Evolutionary conservation across 2,888 invertebrate species (phyloP), one percentile per base, ranked within the genome.

Genomic region (Cheilosia vernalis): DNA sequence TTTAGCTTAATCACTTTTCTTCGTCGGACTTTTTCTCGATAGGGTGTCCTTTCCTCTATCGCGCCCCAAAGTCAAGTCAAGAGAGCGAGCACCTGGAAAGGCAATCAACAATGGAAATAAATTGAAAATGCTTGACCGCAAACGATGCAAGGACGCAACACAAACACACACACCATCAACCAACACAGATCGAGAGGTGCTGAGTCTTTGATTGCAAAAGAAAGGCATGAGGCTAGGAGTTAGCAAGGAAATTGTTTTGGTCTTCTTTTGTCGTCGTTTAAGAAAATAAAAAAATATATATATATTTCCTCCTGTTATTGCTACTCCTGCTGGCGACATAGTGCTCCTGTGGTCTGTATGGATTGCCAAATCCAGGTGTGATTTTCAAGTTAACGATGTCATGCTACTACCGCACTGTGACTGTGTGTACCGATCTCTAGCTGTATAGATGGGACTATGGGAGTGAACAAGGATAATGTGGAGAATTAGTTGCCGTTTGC

Each of bases 91-190:
- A 85, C 81, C 85, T 85, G 76, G 80, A 49, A 76, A 58, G 63
- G 61, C 72, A 66, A 81, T 85, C 84, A 81, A 85, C 85, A 85
- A 85, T 85, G 70, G 63, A 85, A 67, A 81, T 85, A 85, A 85
- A 81, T 85, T 76, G 76, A 85, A 81, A 77, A 81, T 81, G 70
- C 81, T 81, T 76, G 76, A 85, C 85, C 85, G 72, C 85, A 85
- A 40, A 81, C 53, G 63, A 66, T 61, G 70, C 67, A 78, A 72
- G 9, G 42, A 19, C 17, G 24, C 24, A 27, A 7, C 27, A 27
- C 6, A 27, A 27, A 56, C 27, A n/a, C 66, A 21, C n/a, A 58
- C 6, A 60, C 10, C 42, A 33, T 6, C 60, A 49, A 33, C 30
- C 44, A 30, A 55, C 27, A 61, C 21, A 58, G 79, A 51, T 24